Evolutionary conservation across 1,140 invertebrate species (phyloP).

Genomic region (Eurosta solidaginis): DNA sequence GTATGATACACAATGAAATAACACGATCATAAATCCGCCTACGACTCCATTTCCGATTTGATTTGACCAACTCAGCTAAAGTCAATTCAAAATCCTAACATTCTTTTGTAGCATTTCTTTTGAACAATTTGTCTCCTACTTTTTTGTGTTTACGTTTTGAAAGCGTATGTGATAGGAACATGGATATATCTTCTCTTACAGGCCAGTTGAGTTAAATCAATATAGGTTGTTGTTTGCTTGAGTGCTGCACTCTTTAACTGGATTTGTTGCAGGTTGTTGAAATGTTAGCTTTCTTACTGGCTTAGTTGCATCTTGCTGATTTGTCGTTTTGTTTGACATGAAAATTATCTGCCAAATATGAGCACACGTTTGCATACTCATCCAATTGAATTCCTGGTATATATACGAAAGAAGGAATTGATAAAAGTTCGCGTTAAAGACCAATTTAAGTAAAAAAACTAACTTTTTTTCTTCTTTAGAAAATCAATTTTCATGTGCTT

Average conservation of each 20-base stretch:
- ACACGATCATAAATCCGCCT: constrained; percentile 15
- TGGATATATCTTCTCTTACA: neutral
- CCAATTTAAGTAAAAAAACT: too few relatives aligned
- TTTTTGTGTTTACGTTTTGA: neutral
- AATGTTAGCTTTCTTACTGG: neutral
- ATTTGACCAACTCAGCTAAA: neutral
- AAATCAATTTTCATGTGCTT: too few relatives aligned
- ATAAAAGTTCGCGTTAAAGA: too few relatives aligned
- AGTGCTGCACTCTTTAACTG: too few relatives aligned
- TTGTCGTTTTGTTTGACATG: neutral
- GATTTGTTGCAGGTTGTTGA: too few relatives aligned
- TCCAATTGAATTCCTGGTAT: too few relatives aligned
- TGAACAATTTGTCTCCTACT: neutral
- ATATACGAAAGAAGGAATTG: too few relatives aligned
- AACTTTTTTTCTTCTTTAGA: too few relatives aligned
- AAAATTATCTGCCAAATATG: neutral
- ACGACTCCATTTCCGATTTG: constrained; percentile 1
- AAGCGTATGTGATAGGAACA: neutral
- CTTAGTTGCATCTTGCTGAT: neutral
- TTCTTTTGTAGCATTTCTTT: neutral
- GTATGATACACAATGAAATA: neutral
- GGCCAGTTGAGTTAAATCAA: neutral
- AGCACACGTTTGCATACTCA: too few relatives aligned
- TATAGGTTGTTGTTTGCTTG: too few relatives aligned
- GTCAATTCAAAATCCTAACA: neutral